Evolutionary conservation across 2,113 vertebrate species (phyloP), one percentile per base, ranked within the genome.

Genomic region (Myrmecophaga tridactyla): DNA sequence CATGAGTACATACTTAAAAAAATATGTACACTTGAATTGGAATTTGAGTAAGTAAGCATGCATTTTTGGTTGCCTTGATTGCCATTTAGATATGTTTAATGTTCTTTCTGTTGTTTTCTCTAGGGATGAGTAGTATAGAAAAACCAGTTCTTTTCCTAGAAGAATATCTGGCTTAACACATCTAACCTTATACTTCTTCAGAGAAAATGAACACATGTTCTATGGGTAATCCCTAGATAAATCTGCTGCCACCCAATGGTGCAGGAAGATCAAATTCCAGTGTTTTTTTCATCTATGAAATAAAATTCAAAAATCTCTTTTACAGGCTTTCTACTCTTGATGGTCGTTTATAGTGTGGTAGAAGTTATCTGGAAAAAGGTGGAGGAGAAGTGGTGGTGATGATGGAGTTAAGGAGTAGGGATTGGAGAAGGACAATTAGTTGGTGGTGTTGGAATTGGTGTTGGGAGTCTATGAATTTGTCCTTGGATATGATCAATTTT

Each of bases 71-170:
- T 92, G 39, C 29, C 78, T 92, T 80, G 80, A 89, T 72, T 92
- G 29, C 43, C 53, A 81, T 84, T 96, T 95, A 93, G 67, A 67
- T 95, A 70, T 80, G 58, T 60, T 95, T 63, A 84, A 41, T 89
- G 58, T 46, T 81, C 46, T 70, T 58, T 65, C 53, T 95, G 21
- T 67, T 67, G 4, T 92, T 86, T 95, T 94, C 92, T 76, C 36
- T 90, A 48, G 81, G 48, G 82, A 86, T 94, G 75, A 43, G 20
- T 56, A 89, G 36, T 90, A 2, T 43, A 58, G 72, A 81, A 95
- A 95, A 69, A 13, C 88, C 51, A 7, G 18, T 93, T 95, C 21
- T 94, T 96, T 96, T 94, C 67, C 72, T 94, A 85, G 92, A 96
- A 72, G 29, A 90, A 4, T 92, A 90, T 56, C 86, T 96, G 88